Base-by-base conservation (phyloP, 2,888 invertebrate genomes). In the Rotaria sp. region DNA sequence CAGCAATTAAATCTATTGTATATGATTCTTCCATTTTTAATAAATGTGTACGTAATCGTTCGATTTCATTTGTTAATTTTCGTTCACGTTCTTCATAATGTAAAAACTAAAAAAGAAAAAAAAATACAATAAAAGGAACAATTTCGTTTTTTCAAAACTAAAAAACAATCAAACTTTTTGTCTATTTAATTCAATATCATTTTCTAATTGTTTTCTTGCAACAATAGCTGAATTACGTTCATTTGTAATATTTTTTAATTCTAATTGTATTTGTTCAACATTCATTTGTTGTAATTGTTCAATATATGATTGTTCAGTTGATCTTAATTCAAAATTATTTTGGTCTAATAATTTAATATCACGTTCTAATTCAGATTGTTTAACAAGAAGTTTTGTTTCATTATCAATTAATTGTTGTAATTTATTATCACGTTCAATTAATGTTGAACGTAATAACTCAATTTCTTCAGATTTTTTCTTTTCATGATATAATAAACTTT, bases 1-100 rank as follows among this genome's bases (percentile, higher is more conserved):
- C 84, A 48, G 59, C 45, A 75, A 85, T 75, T 8, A 84, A 59
- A 59, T 86, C 84, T 67, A 30, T 86, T n/a, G 67, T 86, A 74
- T 86, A 86, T 8, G 30, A 50, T 35, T 86, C 86, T 18, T 84
- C 84, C 30, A 86, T 86, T 86, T 84, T 84, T 15, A 86, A 84
- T n/a, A 86, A 84, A 59, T 86, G 86, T 24, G 57, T 67, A 26
- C 75, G 84, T n/a, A 86, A 75, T 45, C 67, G n/a, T 30, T 84
- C 85, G 11, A 85, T 74, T 57, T 86, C 85, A 55, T 80, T 74
- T n/a, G n/a, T 80, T 5, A 85, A 80, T 75, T 86, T 86, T 48
- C 41, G 38, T 35, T 50, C 45, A 45, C 52, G 52, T 86, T 75
- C 55, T 48, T 85, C 85, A 26, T 21, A 26, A 45, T 80, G 38